Base-by-base conservation (phyloP, 1,140 invertebrate species). In the Varroa destructor region DNA sequence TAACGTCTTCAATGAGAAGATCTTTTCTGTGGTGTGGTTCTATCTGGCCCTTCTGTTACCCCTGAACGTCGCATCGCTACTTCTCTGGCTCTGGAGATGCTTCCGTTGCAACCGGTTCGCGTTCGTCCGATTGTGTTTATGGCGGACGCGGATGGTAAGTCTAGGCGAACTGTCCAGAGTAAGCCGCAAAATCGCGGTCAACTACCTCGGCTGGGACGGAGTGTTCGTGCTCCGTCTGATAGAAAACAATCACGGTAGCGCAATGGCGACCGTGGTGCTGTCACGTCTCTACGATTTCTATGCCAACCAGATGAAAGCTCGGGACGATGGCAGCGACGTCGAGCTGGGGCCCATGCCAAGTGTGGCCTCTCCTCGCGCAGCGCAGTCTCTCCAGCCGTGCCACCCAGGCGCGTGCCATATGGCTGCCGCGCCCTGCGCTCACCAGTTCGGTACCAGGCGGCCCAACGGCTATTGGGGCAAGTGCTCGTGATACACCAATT, bases 1-100 rank as follows among this genome's bases (percentile, higher is more conserved):
- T 75, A 84, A 84, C 74, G 78, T 84, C 43, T 83, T 84, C 77
- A 83, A 83, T 75, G 83, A 83, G 76, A 84, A 84, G 75, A 83
- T 84, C 72, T 83, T 82, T 73, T 78, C 78, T 3, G 78, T 81
- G 71, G 77, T 81, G 55, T 81, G 80, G 80, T 81, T 81, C 73
- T 81, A 79, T 75, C 76, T 80, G 56, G 80, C 78, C 12, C 73
- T 80, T 70, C 72, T 80, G 14, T 74, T 80, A 54, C 79, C 79
- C 10, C 75, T 80, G 43, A 80, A 81, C 71, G 75, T 78, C 55
- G 74, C 79, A 72, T 77, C 76, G 56, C 75, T 81, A 56, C 70
- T 79, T 6, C 75, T 78, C 37, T 81, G 80, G 80, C 72, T 80
- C 56, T 82, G 81, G 76, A 78, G 79, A 1, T 77, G 75, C 51